phyloP scores from a whole-genome alignment of 2,113 vertebrate genomes.

The Herpailurus yagouaroundi region DNA sequence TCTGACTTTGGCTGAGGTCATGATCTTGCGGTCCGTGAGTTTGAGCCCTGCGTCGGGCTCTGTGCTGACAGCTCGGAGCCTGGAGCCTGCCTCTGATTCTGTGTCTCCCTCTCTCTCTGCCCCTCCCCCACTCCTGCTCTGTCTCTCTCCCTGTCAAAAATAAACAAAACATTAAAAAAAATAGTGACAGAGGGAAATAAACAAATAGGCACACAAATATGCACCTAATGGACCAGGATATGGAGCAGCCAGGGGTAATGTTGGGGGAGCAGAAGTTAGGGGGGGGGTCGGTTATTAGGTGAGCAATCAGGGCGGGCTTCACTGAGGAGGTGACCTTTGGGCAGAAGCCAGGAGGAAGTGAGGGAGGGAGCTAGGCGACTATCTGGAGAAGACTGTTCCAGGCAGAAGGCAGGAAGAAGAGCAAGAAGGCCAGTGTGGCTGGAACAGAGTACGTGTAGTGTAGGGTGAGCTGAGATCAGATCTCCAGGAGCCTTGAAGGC shows the following conservation, averaged over 20 bases:
- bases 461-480: background rate
- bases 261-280: background rate
- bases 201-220: background rate
- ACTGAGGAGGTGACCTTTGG: background rate
- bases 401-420: background rate
- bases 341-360: background rate
- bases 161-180: background rate
- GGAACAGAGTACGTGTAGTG: no score
- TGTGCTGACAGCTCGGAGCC: no score
- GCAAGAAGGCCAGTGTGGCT: background rate
- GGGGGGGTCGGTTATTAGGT: no score
- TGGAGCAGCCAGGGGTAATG: background rate
- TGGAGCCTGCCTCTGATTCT: no score
- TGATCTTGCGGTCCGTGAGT: accelerated
- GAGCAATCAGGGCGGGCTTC: background rate
- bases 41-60: no score
- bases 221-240: background rate
- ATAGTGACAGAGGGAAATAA: background rate
- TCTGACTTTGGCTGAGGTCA: no score
- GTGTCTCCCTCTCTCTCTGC: no score
- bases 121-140: no score
- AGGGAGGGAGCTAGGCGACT: background rate
- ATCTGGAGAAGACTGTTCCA: background rate
- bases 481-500: background rate
- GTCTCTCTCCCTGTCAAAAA: no score